Percentiles rank a stretch among this genome's conserved stretches.
phyloP scores from a whole-genome alignment of 2,888 invertebrate species.

The Lasioglossum vierecki region DNA sequence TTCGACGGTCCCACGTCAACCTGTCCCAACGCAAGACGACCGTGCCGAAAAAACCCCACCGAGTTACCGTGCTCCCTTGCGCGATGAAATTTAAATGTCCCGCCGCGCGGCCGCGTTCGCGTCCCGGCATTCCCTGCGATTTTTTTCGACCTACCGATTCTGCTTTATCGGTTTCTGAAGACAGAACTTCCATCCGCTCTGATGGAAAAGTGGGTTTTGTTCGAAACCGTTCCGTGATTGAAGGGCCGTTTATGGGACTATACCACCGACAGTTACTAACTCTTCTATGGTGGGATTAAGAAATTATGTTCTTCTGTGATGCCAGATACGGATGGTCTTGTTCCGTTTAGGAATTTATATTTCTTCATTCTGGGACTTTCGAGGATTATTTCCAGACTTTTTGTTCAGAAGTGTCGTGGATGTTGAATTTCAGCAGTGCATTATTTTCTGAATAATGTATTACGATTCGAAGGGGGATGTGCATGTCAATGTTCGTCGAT shows the following conservation, averaged over 20 bases:
- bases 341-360: neutral
- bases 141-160: neutral
- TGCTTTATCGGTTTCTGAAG: neutral
- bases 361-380: neutral
- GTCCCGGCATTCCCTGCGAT: neutral
- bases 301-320: neutral
- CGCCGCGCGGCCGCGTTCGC: neutral
- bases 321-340: neutral
- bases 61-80: slow-evolving; percentile 37
- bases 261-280: neutral
- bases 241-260: neutral
- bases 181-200: neutral
- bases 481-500: too few relatives aligned
- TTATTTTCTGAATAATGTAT: neutral
- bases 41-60: slow-evolving; percentile 26
- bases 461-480: neutral
- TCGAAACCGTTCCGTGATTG: neutral
- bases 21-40: slow-evolving; percentile 55
- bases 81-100: slow-evolving; percentile 63
- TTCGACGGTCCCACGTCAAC: slow-evolving; percentile 68
- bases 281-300: neutral
- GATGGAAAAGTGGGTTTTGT: neutral
- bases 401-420: neutral
- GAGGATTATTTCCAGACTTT: neutral
- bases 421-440: neutral